Conservation (phyloP, 2,113 vertebrate genomes). For the Limnothrissa miodon region DNA sequence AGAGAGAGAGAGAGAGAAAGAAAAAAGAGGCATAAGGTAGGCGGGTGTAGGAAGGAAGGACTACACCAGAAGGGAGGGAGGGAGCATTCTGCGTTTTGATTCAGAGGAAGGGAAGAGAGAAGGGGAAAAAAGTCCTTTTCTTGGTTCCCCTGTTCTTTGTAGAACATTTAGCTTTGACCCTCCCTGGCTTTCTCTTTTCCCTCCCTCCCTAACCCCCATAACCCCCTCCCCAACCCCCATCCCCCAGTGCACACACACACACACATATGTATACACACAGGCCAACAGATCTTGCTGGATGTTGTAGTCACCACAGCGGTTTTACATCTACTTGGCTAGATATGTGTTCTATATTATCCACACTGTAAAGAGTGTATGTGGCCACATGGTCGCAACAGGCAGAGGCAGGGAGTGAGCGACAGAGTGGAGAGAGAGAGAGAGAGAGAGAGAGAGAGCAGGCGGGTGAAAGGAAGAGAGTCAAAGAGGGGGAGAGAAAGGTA, state of each 20-base stretch:
- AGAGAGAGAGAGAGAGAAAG: constrained; percentile 33
- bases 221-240: constrained; percentile 59
- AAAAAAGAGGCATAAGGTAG: neutral
- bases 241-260: constrained; percentile 46
- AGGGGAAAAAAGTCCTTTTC: constrained; percentile 69
- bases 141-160: constrained; percentile 85
- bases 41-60: constrained; percentile 39
- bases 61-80: constrained; percentile 48
- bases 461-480: constrained; percentile 43
- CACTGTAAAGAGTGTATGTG: constrained; percentile 65
- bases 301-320: constrained; percentile 83
- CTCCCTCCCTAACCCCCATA: constrained; percentile 73
- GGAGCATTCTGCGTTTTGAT: constrained; percentile 40
- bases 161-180: constrained; percentile 94
- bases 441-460: constrained; percentile 54
- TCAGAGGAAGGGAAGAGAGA: constrained; percentile 46
- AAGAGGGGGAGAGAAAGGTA: constrained; percentile 63
- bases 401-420: constrained; percentile 63
- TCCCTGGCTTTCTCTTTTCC: constrained; percentile 83
- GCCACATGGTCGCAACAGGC: constrained; percentile 73
- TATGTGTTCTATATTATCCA: constrained; percentile 80
- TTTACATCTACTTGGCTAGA: constrained; percentile 74
- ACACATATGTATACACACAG: constrained; percentile 67
- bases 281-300: constrained; percentile 84
- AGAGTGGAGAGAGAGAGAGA: constrained; percentile 55